These are phyloP conservation scores for Pseudorhiza aurosa DNA, from an alignment of 30 jellyfish, hydroid and myxozoan genomes.

Conservation along the genomic window DNA sequence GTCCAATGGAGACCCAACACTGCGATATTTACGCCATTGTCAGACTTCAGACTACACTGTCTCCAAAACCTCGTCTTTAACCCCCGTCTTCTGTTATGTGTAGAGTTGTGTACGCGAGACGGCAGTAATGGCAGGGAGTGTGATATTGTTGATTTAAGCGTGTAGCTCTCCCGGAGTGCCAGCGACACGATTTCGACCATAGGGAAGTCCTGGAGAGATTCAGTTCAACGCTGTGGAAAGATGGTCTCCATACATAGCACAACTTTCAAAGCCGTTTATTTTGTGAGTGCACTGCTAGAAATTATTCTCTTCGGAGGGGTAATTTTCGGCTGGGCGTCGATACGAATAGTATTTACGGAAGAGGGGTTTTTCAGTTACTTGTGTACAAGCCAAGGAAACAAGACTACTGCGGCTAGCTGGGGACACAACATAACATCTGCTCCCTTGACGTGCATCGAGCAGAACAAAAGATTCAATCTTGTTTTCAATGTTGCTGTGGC, in stretches of 20 bases:
- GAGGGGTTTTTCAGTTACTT: slow-evolving; percentile 43
- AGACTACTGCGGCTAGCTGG: background rate
- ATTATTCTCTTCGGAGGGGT: slow-evolving; percentile 37
- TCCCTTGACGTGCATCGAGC: slow-evolving; percentile 24
- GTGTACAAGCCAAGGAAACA: background rate
- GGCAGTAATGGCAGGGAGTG: background rate
- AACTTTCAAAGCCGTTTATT: slow-evolving; percentile 7
- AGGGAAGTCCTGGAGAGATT: no score
- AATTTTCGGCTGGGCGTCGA: slow-evolving; percentile 67
- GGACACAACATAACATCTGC: background rate
- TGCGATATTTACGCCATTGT: no score
- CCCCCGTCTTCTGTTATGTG: background rate
- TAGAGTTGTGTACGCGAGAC: background rate
- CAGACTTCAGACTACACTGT: no score
- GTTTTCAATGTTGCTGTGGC: slow-evolving; percentile 53
- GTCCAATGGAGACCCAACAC: no score
- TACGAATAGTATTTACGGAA: slow-evolving; percentile 31
- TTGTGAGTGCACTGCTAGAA: slow-evolving; percentile 16
- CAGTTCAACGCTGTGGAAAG: no score
- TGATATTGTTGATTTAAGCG: background rate
- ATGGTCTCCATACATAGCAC: background rate
- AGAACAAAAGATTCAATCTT: slow-evolving; percentile 33
- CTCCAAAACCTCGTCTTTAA: no score
- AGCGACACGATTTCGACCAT: no score
- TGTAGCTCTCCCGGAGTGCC: no score